A percentile compares a stretch with the other conserved stretches of the same genome.
Evolutionary conservation across 2,113 vertebrate genomes (phyloP).

Genomic region (Mesoclemmys tuberculata): DNA sequence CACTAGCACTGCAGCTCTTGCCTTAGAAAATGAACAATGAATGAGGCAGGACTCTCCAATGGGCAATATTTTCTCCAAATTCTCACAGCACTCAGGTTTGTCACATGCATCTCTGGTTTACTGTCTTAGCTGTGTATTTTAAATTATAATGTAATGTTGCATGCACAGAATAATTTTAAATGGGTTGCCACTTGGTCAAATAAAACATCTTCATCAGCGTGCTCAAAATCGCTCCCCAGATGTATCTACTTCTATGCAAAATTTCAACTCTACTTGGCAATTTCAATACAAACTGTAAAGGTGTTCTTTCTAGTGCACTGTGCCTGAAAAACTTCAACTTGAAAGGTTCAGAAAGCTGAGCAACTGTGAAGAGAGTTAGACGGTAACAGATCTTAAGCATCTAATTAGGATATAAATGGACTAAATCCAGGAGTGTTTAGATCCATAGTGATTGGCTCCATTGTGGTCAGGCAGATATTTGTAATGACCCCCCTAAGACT

Average conservation of each 20-base stretch:
- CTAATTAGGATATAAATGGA: too few relatives aligned
- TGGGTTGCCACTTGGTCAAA: too few relatives aligned
- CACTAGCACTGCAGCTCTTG: neutral
- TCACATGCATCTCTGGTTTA: neutral
- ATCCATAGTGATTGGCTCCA: too few relatives aligned
- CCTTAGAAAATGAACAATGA: neutral
- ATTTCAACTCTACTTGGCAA: neutral
- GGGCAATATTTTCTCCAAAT: neutral
- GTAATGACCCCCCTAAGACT: too few relatives aligned
- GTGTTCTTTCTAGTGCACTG: neutral
- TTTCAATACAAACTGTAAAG: neutral
- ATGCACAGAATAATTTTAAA: neutral
- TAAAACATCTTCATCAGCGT: too few relatives aligned
- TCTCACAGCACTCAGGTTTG: neutral
- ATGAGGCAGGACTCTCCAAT: neutral
- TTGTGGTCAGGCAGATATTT: too few relatives aligned
- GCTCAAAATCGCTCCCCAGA: too few relatives aligned
- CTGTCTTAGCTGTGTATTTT: too few relatives aligned
- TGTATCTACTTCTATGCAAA: neutral
- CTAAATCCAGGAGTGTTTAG: too few relatives aligned
- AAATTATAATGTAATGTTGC: too few relatives aligned
- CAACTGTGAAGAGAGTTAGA: neutral
- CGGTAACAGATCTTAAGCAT: too few relatives aligned
- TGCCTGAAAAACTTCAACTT: neutral
- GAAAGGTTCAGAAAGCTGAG: neutral